Conservation (phyloP, 2,888 invertebrate genomes). For the Aphodius sticticus region DNA sequence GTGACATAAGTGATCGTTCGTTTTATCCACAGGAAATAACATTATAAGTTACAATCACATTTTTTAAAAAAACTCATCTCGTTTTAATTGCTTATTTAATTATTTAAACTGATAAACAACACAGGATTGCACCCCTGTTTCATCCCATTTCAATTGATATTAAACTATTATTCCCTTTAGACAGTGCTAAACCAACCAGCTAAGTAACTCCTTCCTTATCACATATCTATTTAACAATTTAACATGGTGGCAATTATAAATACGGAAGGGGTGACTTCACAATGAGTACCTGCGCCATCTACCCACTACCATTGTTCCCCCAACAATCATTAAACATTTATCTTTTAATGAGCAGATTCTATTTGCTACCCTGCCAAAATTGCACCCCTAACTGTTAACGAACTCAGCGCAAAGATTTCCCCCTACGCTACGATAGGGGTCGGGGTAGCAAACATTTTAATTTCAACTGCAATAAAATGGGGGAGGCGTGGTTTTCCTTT, state of each 20-base stretch:
- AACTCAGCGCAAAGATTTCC: neutral
- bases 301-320: neutral
- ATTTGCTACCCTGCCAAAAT: neutral
- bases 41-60: too few species aligned
- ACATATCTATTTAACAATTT: neutral
- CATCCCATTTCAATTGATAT: neutral
- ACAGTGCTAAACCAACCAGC: neutral
- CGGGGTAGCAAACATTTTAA: neutral
- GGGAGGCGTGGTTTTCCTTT: neutral
- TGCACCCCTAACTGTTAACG: neutral
- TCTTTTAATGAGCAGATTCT: conserved; percentile 4
- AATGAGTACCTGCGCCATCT: neutral
- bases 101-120: too few species aligned
- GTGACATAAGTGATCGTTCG: too few species aligned
- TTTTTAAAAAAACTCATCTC: too few species aligned
- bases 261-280: neutral
- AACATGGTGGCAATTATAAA: neutral
- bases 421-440: neutral
- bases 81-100: too few species aligned
- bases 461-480: neutral
- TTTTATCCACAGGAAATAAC: too few species aligned
- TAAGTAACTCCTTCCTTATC: neutral
- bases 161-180: neutral
- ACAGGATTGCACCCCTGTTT: neutral
- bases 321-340: conserved; percentile 4